Evolutionary conservation across 2,888 invertebrate species (phyloP).

Genomic region (Saturnia japonica): DNA sequence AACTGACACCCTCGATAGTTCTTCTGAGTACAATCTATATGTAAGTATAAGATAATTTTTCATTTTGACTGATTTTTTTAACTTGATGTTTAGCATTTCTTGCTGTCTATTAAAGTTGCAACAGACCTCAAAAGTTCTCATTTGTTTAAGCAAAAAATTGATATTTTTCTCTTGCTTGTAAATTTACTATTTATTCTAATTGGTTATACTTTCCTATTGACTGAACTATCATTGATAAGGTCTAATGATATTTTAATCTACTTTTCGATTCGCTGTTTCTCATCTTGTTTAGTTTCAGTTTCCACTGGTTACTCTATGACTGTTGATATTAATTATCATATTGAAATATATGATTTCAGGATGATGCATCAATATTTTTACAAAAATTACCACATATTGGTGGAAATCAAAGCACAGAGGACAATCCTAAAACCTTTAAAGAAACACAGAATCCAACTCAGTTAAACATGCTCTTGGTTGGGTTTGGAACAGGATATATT

Average conservation of each 20-base stretch:
- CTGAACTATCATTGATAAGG: neutral
- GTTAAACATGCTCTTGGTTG: constrained; percentile 90
- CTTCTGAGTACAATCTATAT: constrained; percentile 71
- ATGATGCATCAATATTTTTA: constrained; percentile 79
- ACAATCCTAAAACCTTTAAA: constrained; percentile 82
- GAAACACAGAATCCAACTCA: constrained; percentile 82
- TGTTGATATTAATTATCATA: neutral
- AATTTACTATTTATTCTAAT: neutral
- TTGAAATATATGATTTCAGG: constrained; percentile 45
- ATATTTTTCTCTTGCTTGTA: neutral
- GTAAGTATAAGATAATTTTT: constrained; percentile 48
- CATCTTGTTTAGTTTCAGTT: neutral
- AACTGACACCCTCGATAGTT: constrained; percentile 68
- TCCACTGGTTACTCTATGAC: neutral
- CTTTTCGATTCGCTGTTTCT: neutral
- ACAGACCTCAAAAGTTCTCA: neutral
- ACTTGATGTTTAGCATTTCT: neutral
- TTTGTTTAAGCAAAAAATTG: neutral
- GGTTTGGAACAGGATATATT: constrained; percentile 87
- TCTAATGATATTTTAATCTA: neutral
- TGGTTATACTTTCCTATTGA: neutral
- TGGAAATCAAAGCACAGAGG: constrained; percentile 76
- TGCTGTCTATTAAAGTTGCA: neutral
- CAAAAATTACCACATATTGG: constrained; percentile 81
- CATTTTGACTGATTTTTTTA: neutral